Evolutionary conservation across 2,797 vertebrate genomes (phyloP), one percentile per base, ranked within the genome.

Genomic region (Helarctos malayanus): DNA sequence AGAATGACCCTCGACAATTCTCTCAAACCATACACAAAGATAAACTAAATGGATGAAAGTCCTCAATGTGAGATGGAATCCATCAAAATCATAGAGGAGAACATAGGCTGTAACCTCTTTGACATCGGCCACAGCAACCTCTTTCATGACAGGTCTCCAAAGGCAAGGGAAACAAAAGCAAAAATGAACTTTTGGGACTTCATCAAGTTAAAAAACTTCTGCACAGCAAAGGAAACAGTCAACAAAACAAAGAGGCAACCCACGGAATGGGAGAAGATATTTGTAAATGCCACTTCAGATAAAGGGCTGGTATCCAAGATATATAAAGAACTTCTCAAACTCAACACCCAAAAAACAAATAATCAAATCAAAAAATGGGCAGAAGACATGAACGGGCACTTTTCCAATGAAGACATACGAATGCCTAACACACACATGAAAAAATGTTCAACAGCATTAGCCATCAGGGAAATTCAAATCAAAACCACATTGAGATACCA

Each of bases 401-500:
- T 63, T 5, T 63, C 12, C 61, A 32, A 63, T 5, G 27, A 61
- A 61, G 59, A 61, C 59, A 61, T 27, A 27, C 27, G 4, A 29
- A 29, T 61, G 59, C 12, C 25, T 12, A 1, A 61, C 12, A 61
- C 27, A 12, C 59, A 61, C 11, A 61, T 29, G 59, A 59, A 59
- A 27, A 0, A 12, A 29, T 61, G 27, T 0, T 61, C 59, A 27
- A 61, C 59, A 61, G 29, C 59, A 0, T 27, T 61, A 1, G 27
- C 59, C 47, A 29, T 61, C 59, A 29, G 59, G 59, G 59, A 61
- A 61, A 61, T 29, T 29, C 8, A 27, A 27, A 61, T 61, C 59
- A 61, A 61, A 61, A 61, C 27, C 27, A 1, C 27, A 29, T 5
- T 29, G 27, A 29, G 25, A 2, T 61, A 27, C 59, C 59, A 61